These are phyloP conservation scores for Diploptera punctata DNA, from an alignment of 2,888 invertebrate genomes.

Conservation along the genomic window DNA sequence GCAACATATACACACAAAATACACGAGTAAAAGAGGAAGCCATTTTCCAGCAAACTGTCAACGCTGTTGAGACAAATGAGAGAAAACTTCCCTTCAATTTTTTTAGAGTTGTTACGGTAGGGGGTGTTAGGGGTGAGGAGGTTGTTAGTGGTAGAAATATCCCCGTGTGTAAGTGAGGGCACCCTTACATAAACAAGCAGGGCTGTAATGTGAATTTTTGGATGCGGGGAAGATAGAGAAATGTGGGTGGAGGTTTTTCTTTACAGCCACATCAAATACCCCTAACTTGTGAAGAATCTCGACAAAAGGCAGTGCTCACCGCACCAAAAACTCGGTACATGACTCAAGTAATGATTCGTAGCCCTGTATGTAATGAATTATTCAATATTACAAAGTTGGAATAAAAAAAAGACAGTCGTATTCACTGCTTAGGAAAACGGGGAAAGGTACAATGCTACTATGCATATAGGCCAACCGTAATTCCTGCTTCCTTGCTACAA, in stretches of 20 bases:
- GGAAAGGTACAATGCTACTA: slow-evolving; percentile 18
- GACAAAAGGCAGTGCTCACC: slow-evolving; percentile 54
- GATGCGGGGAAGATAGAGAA: slow-evolving; percentile 20
- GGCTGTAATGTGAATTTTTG: slow-evolving; percentile 26
- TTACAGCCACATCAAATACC: slow-evolving; percentile 28
- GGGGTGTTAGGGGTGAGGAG: slow-evolving; percentile 12
- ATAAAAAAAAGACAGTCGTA: not conserved
- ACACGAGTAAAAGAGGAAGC: slow-evolving; percentile 32
- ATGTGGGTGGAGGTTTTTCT: slow-evolving; percentile 26
- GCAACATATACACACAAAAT: not conserved
- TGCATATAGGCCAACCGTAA: slow-evolving; percentile 16
- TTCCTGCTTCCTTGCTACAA: not conserved
- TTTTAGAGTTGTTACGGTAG: slow-evolving; percentile 6
- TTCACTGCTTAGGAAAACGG: slow-evolving; percentile 3
- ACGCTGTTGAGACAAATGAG: slow-evolving; percentile 38
- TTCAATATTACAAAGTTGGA: slow-evolving; percentile 21
- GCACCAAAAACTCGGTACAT: slow-evolving; percentile 50
- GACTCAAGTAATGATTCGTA: slow-evolving; percentile 57
- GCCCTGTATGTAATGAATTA: slow-evolving; percentile 44
- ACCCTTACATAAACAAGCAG: slow-evolving; percentile 28
- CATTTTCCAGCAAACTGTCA: slow-evolving; percentile 38
- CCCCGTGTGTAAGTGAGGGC: slow-evolving; percentile 27
- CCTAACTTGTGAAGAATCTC: slow-evolving; percentile 33
- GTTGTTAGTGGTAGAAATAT: slow-evolving; percentile 16
- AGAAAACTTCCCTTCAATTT: slow-evolving; percentile 38